These are phyloP conservation scores for Polydrusus cervinus DNA, from an alignment of 2,888 invertebrate species.

Conservation along the genomic window DNA sequence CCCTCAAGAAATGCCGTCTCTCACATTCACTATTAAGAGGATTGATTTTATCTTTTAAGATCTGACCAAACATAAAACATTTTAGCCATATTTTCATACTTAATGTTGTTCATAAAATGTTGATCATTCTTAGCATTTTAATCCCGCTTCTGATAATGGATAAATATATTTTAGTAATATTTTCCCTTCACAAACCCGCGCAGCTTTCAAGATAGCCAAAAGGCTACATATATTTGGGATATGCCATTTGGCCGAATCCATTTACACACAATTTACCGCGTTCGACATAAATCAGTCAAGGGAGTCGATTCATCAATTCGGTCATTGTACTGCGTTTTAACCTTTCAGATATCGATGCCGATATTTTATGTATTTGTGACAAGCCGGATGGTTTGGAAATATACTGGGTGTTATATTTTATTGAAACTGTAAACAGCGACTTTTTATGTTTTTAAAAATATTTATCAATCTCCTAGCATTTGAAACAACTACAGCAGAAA, in stretches of 20 bases:
- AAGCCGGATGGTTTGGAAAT: slow-evolving; percentile 77
- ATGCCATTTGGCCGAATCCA: slow-evolving; percentile 53
- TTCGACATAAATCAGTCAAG: slow-evolving; percentile 72
- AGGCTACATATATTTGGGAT: slow-evolving; percentile 41
- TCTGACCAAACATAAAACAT: no score
- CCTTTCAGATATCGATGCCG: slow-evolving; percentile 73
- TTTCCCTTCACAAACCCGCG: slow-evolving; percentile 7
- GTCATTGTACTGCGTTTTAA: slow-evolving; percentile 66
- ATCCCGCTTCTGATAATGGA: not conserved
- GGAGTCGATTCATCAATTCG: slow-evolving; percentile 71
- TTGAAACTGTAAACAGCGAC: no score
- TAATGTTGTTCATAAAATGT: not conserved
- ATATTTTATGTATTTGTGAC: slow-evolving; percentile 83
- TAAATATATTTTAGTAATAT: slow-evolving; percentile 5
- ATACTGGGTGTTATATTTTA: slow-evolving; percentile 57
- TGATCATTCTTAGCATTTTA: not conserved
- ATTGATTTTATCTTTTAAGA: no score
- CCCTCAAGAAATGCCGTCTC: no score
- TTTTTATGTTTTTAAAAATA: no score
- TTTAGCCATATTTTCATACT: no score
- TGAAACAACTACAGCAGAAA: no score
- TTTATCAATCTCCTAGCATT: no score
- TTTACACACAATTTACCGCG: slow-evolving; percentile 72
- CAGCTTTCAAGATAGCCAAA: slow-evolving; percentile 28
- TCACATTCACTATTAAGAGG: no score